These are phyloP conservation scores for Neopipo cinnamomea DNA, from an alignment of 2,113 vertebrate genomes.

Conservation along the genomic window DNA sequence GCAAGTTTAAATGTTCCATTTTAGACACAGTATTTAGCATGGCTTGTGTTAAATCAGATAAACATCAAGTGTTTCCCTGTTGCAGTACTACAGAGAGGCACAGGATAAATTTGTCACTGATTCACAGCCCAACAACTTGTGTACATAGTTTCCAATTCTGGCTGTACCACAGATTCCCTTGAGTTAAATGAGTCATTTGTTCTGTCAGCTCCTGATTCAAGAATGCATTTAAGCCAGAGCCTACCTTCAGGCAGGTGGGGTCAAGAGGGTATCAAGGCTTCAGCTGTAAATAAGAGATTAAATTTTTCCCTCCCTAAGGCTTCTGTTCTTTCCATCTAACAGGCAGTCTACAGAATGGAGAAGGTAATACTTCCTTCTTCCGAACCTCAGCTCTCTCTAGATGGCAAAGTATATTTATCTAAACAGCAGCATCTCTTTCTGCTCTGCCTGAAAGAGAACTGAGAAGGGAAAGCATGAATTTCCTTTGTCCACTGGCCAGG, in stretches of 20 bases:
- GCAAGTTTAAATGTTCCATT: conserved; percentile 11
- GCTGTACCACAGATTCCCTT: neutral
- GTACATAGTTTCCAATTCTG: neutral
- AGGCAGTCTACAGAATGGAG: neutral
- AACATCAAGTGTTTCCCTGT: neutral
- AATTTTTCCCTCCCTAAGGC: neutral
- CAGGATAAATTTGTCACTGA: conserved; percentile 14
- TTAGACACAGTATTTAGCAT: conserved; percentile 48
- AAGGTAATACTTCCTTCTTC: neutral
- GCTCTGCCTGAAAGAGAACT: neutral
- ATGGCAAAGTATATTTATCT: neutral
- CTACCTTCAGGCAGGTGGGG: neutral
- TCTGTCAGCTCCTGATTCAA: neutral
- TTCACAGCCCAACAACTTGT: neutral
- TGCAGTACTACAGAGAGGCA: neutral
- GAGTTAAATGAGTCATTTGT: conserved; percentile 34
- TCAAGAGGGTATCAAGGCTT: neutral
- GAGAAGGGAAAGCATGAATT: neutral
- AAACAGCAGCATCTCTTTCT: neutral
- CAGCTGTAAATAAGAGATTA: neutral
- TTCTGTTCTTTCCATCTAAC: neutral
- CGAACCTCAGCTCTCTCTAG: neutral
- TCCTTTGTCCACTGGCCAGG: neutral
- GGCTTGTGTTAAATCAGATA: conserved; percentile 45
- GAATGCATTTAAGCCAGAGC: neutral